phyloP scores from a whole-genome alignment of 2,113 vertebrate genomes.

The Ochotona princeps region DNA sequence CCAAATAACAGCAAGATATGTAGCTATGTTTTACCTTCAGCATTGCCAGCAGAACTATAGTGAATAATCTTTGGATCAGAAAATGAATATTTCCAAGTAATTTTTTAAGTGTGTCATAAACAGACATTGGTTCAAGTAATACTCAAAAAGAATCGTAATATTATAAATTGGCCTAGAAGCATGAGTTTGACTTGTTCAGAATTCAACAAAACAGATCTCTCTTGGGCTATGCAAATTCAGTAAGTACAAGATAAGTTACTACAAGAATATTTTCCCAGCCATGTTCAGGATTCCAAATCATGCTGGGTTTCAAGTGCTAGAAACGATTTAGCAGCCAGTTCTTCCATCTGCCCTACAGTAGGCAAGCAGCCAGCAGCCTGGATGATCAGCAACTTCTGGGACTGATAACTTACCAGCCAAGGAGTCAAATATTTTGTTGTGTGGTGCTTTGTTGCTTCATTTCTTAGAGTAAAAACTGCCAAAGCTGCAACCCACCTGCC shows the following conservation, averaged over 20 bases:
- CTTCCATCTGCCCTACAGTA: slow-evolving; percentile 84
- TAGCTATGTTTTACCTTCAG: slow-evolving; percentile 20
- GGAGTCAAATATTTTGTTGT: slow-evolving; percentile 82
- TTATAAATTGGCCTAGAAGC: slow-evolving; percentile 69
- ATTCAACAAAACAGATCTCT: slow-evolving; percentile 65
- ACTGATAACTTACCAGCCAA: slow-evolving; percentile 82
- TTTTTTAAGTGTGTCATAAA: slow-evolving; percentile 68
- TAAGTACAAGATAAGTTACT: slow-evolving; percentile 76
- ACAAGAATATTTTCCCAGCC: slow-evolving; percentile 78
- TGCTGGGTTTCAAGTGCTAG: slow-evolving; percentile 76
- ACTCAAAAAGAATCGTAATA: neutral
- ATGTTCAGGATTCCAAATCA: slow-evolving; percentile 72
- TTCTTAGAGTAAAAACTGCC: slow-evolving; percentile 77
- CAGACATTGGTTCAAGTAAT: slow-evolving; percentile 62
- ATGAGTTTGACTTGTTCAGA: slow-evolving; percentile 64
- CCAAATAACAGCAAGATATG: neutral
- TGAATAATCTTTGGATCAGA: slow-evolving; percentile 67
- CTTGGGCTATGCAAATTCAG: slow-evolving; percentile 63
- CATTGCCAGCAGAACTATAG: slow-evolving; percentile 32
- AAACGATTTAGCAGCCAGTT: slow-evolving; percentile 75
- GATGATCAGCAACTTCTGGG: slow-evolving; percentile 78
- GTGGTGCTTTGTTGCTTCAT: slow-evolving; percentile 83
- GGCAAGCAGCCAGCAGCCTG: slow-evolving; percentile 82
- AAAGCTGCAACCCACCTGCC: slow-evolving; percentile 82
- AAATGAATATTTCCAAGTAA: slow-evolving; percentile 73